Percentiles rank a stretch among this genome's conserved stretches.
Conservation (phyloP, 1,140 invertebrate species). For the Conus betulinus region DNA sequence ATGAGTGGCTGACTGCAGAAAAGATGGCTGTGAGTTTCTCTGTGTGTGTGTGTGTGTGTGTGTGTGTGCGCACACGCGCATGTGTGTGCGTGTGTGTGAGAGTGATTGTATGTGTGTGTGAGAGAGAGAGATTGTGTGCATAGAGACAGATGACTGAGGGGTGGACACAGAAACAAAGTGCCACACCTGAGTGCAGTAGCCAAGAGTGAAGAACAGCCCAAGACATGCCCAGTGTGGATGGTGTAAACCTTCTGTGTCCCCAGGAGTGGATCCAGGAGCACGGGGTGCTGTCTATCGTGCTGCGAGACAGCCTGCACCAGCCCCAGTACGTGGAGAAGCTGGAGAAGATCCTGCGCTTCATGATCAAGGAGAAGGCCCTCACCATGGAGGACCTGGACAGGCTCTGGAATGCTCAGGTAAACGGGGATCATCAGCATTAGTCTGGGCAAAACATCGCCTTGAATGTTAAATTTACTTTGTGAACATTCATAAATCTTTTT, state of each 20-base stretch:
- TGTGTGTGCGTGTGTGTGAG: no score
- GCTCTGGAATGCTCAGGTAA: slow-evolving; percentile 94
- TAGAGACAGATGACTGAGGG: no score
- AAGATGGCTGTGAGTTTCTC: slow-evolving; percentile 88
- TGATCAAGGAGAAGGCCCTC: slow-evolving; percentile 95
- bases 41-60: neutral
- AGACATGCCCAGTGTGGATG: no score
- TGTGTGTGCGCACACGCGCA: neutral
- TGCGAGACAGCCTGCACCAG: slow-evolving; percentile 96
- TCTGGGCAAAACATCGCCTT: no score
- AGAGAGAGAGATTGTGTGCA: no score
- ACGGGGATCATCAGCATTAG: neutral
- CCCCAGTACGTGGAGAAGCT: slow-evolving; percentile 97
- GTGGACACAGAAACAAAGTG: no score
- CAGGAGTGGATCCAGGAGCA: slow-evolving; percentile 98
- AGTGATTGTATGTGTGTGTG: no score
- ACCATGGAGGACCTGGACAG: slow-evolving; percentile 94
- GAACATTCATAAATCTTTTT: no score
- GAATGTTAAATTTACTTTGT: no score
- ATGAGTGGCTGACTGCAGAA: slow-evolving; percentile 95
- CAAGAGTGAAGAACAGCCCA: no score
- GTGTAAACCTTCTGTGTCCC: no score
- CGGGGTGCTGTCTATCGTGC: slow-evolving; percentile 94
- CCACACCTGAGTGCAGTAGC: no score
- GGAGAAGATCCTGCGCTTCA: slow-evolving; percentile 97